Evolutionary conservation across 2,113 vertebrate species (phyloP), one percentile per base, ranked within the genome.

Genomic region (Salminus brasiliensis): DNA sequence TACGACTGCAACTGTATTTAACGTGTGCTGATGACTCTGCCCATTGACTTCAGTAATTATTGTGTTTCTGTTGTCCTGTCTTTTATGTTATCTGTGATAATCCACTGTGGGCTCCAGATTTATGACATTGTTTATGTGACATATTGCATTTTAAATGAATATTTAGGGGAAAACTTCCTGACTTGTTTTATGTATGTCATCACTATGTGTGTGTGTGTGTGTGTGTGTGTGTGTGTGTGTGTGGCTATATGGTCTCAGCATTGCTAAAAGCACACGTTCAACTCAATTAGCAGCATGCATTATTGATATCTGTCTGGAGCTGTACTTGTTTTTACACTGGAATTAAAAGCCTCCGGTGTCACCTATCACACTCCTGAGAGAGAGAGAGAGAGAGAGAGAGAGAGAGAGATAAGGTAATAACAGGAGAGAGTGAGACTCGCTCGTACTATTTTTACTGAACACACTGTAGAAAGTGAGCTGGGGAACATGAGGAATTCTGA

Each of bases 291-390:
- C 60, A 63, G 80, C 86, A 88, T 94, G 87, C 87, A 94, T 93
- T 93, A 94, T 93, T 93, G 87, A 94, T 93, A 87, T 76, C 88
- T 88, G 92, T 93, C 93, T 93, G 91, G 89, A 85, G 88, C 88
- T 88, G 90, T 91, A 91, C 92, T 93, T 93, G 90, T 93, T 89
- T 93, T 92, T 93, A 93, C 91, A 92, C 91, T 93, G 88, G 87
- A 93, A 93, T 94, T 93, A 93, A 93, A 94, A 94, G 93, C 91
- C 92, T 92, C 92, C 89, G 92, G 92, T 93, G 91, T 93, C 92
- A 83, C 77, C 84, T 93, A 81, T 89, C 91, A n/a, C 86, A 86
- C 87, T 82, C 80, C 74, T 86, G 87, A 79, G 77, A 52, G 32
- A 21, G 57, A 39, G 66, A 9, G 59, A 72, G 59, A 53, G 34